Percentiles rank a stretch among this genome's conserved stretches.
Conservation (phyloP, 2,797 vertebrate genomes). For the Cichlasoma orientale region DNA sequence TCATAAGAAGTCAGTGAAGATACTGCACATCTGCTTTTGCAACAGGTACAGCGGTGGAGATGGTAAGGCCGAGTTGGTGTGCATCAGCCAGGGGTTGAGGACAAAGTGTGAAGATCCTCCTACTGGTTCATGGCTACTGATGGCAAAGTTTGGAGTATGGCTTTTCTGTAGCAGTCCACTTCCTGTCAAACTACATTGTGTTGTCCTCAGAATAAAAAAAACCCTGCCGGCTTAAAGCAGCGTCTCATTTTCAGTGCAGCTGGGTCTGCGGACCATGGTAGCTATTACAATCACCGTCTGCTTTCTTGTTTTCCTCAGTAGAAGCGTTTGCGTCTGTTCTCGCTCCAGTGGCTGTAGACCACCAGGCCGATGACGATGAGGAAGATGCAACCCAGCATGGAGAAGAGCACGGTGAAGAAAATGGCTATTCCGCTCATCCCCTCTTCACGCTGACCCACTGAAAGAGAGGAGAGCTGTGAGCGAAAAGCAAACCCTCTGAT, state of each 20-base stretch:
- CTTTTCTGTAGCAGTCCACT: conserved; percentile 22
- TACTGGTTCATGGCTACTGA: conserved; percentile 17
- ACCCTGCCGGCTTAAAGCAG: conserved; percentile 2
- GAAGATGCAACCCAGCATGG: conserved; percentile 89
- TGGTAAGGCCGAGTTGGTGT: conserved; percentile 62
- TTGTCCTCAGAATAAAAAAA: conserved; percentile 1
- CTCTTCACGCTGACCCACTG: conserved; percentile 79
- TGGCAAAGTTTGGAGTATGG: conserved; percentile 22
- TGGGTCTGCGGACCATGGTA: neutral
- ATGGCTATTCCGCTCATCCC: conserved; percentile 88
- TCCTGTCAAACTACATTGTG: conserved; percentile 2
- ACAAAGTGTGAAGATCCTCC: conserved; percentile 8
- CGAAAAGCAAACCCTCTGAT: neutral
- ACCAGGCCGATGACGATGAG: conserved; percentile 89
- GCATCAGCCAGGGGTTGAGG: neutral
- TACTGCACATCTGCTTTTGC: neutral
- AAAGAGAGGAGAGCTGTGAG: neutral
- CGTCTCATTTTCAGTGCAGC: conserved; percentile 18
- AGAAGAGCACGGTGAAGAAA: conserved; percentile 92
- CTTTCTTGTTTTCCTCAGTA: conserved; percentile 82
- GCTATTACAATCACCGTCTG: neutral
- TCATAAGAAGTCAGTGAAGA: conserved; percentile 12
- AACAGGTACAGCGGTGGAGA: conserved; percentile 32
- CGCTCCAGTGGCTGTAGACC: conserved; percentile 93
- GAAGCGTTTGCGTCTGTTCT: conserved; percentile 93